Evolutionary conservation across 2,888 invertebrate genomes (phyloP), one percentile per base, ranked within the genome.

Genomic region (Marasmarcha lunaedactyla): DNA sequence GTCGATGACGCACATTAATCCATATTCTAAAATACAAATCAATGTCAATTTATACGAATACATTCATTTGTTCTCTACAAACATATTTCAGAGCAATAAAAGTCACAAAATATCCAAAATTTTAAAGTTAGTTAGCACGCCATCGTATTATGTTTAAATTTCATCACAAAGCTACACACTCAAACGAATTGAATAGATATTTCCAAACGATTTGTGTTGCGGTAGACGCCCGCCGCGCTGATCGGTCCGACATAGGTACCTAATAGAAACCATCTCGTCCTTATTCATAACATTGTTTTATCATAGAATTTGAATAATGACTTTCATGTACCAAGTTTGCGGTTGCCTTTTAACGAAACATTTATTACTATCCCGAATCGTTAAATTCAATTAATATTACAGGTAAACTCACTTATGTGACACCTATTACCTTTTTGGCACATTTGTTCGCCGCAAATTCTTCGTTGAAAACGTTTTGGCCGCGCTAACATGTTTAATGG

Each of bases 401-500:
- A 30, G n/a, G 25, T 25, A 25, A 25, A 25, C 25, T 5, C 30
- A 7, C 30, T 30, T 7, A 20, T 20, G 20, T 10, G 30, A 11
- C 30, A 30, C 30, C 30, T 9, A 9, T n/a, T 30, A 2, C 9
- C n/a, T 30, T n/a, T 30, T 30, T 7, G n/a, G 11, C n/a, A 9
- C 30, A 30, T 30, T 30, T 30, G 30, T 4, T n/a, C 10, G 30
- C 30, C 30, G 11, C 30, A 30, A 59, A 65, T 71, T 64, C 70
- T 67, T 71, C 69, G 69, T 70, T 69, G 63, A 11, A 7, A 14
- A 1, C 35, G 26, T 14, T 63, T 63, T 60, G 54, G 59, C 47
- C 49, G 44, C 46, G 55, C 59, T 59, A 63, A 66, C 66, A 63
- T 59, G 58, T 63, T 76, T 74, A 76, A 63, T 59, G 55, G 51